phyloP scores from a whole-genome alignment of 2,797 vertebrate genomes.

The Crocodylus rhombifer region DNA sequence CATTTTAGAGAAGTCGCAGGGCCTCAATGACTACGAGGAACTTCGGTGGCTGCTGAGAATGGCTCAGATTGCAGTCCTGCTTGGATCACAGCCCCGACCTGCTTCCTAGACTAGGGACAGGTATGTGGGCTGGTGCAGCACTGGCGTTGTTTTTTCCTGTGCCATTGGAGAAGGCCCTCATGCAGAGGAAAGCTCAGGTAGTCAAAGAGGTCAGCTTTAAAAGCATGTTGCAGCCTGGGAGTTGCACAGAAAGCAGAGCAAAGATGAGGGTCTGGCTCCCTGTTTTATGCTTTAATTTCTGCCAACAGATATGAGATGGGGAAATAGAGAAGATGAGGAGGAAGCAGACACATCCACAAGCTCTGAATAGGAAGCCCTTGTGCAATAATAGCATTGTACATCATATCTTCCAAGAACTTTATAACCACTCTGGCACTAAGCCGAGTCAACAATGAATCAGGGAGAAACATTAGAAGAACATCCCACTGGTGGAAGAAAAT shows the following conservation, averaged over 20 bases:
- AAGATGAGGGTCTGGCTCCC: not conserved
- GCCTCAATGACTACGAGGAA: not conserved
- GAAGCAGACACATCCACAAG: not conserved
- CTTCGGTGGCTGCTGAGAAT: not conserved
- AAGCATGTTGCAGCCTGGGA: not conserved
- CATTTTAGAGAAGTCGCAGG: not conserved
- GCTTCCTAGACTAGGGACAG: not conserved
- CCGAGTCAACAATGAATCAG: not conserved
- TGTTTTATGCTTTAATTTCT: not conserved
- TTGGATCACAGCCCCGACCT: not conserved
- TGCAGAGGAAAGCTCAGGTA: not conserved
- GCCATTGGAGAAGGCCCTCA: not conserved
- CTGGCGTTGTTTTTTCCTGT: not conserved
- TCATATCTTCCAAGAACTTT: not conserved
- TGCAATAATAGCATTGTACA: not conserved
- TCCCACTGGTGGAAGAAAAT: not conserved
- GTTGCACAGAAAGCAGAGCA: not conserved
- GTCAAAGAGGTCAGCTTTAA: not conserved
- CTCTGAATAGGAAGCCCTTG: not conserved
- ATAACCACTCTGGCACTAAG: not conserved
- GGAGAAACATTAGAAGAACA: rapidly evolving
- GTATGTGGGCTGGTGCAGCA: not conserved
- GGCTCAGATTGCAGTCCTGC: not conserved
- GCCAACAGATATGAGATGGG: not conserved
- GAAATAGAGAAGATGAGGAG: not conserved